Evolutionary conservation across 2,113 vertebrate species (phyloP).

Genomic region (Noturus placidus): DNA sequence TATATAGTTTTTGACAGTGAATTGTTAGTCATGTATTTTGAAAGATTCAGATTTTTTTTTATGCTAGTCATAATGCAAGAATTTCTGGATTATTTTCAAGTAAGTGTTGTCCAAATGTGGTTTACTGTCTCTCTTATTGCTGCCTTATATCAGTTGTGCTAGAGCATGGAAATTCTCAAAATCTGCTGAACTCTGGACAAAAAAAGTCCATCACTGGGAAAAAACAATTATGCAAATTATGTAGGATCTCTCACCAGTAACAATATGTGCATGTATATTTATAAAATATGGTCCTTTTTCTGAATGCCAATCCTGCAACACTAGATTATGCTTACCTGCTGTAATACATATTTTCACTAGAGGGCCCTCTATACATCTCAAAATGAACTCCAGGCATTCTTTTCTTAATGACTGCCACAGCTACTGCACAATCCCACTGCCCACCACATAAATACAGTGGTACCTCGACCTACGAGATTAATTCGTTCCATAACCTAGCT

Average conservation of each 20-base stretch:
- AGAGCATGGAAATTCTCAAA: background rate
- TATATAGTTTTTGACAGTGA: background rate
- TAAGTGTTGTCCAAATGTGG: background rate
- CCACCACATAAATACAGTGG: background rate
- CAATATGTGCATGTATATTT: background rate
- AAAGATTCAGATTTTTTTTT: background rate
- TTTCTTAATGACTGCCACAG: background rate
- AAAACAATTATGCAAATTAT: background rate
- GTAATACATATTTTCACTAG: conserved; percentile 15
- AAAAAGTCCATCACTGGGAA: background rate
- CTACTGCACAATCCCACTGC: background rate
- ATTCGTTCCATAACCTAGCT: too few species aligned
- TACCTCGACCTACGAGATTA: too few species aligned
- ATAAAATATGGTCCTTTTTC: background rate
- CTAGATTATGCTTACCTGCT: background rate
- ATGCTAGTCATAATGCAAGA: background rate
- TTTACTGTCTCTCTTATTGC: background rate
- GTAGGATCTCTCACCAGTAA: background rate
- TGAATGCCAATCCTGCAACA: background rate
- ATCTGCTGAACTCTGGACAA: background rate
- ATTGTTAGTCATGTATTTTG: background rate
- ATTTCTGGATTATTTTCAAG: background rate
- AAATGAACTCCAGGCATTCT: background rate
- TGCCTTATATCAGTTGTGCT: background rate
- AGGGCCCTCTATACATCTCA: conserved; percentile 19